Conservation (phyloP, 2,797 vertebrate genomes). For the Eptatretus atami region DNA sequence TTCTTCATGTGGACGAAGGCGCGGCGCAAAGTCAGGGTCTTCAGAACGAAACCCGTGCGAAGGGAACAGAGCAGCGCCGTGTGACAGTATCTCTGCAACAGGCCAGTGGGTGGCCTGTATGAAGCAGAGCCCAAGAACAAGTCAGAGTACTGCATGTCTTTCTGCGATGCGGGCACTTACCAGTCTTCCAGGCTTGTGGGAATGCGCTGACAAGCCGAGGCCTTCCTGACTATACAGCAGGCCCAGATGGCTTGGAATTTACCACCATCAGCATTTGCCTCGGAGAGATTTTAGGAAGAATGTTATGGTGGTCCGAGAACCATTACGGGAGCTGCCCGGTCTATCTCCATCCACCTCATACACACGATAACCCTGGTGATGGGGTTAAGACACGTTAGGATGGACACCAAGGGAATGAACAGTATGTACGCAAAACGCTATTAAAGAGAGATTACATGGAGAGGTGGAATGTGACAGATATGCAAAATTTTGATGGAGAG, state of each 20-base stretch:
- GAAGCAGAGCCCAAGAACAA: slow-evolving; percentile 42
- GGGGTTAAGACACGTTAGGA: background rate
- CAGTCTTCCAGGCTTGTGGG: slow-evolving; percentile 20
- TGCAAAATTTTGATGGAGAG: slow-evolving; percentile 10
- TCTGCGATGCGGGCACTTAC: slow-evolving; percentile 18
- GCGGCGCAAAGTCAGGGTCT: slow-evolving; percentile 25
- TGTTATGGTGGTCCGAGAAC: slow-evolving; percentile 71
- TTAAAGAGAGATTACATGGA: too few species aligned
- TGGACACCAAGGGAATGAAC: background rate
- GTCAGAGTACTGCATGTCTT: slow-evolving; percentile 25
- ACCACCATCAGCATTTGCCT: slow-evolving; percentile 19
- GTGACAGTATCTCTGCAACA: slow-evolving; percentile 30
- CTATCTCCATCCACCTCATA: slow-evolving; percentile 47
- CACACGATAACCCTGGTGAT: slow-evolving; percentile 37
- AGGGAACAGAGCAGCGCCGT: slow-evolving; percentile 29
- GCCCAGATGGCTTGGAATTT: slow-evolving; percentile 19
- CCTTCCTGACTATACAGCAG: slow-evolving; percentile 27
- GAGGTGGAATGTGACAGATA: too few species aligned
- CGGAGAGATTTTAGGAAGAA: slow-evolving; percentile 61
- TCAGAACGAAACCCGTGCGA: slow-evolving; percentile 22
- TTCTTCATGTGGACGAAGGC: slow-evolving; percentile 8
- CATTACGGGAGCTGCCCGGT: slow-evolving; percentile 26
- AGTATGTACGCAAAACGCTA: background rate
- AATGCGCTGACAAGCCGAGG: slow-evolving; percentile 28
- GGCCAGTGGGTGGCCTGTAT: slow-evolving; percentile 38